Base-by-base conservation (phyloP, 2,113 vertebrate genomes). In the Aspiorhynchus laticeps region DNA sequence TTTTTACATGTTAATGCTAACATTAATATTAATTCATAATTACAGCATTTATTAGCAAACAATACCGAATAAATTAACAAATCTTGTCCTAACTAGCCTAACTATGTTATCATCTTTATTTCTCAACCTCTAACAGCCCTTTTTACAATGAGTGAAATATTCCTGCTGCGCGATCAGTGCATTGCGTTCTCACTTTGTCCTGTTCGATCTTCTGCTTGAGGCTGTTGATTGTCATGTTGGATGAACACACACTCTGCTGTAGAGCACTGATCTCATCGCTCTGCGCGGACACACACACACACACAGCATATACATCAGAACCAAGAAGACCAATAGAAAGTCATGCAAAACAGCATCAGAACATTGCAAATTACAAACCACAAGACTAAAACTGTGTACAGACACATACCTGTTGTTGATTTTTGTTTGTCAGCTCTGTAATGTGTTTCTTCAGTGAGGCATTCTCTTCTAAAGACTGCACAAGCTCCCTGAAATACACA, bases 391-490 rank as follows among this genome's bases (percentile, higher is more conserved):
- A n/a, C 71, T 12, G 43, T 10, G 85, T 19, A 85, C 2, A 63
- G 26, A n/a, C n/a, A 31, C 89, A 71, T 90, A 99, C 98, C 97
- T 96, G 97, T 61, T 96, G 95, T 59, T 98, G 95, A 87, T 90
- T 95, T 76, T 83, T 93, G 79, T 91, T 56, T 0, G 89, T 88
- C 38, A 95, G 91, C 46, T 96, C 96, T 81, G 94, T 93, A 0
- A 93, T 93, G 86, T 96, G 95, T 91, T 96, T 97, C 89, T 95
- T 96, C 80, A 97, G 93, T 11, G 93, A 91, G 5, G 92, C 79
- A 86, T 96, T 96, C 89, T 96, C 95, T 87, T 95, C 93, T 88
- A 96, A 88, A 53, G 95, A 91, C 91, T 96, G 95, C 88, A 96
- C 85, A 74, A 97, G 95, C 86, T 98, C 96, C 90, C 98, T 99